Conservation (phyloP, 2,797 vertebrate genomes). For the Lepus oiostolus region DNA sequence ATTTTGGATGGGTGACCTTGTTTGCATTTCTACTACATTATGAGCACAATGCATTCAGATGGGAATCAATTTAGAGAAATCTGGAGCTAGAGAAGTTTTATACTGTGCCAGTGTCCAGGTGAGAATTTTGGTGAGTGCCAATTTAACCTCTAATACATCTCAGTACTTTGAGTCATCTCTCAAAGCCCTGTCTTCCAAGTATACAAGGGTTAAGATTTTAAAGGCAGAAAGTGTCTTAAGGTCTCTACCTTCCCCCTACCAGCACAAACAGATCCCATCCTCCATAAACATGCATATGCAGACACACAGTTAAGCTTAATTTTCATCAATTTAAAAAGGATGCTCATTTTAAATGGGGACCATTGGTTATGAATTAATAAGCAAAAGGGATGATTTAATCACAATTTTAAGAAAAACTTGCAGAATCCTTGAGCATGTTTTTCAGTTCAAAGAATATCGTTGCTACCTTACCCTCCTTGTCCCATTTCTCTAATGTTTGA, state of each 20-base stretch:
- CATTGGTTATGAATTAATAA: background rate
- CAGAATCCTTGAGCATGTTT: background rate
- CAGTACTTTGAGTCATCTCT: background rate
- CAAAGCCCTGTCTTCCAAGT: background rate
- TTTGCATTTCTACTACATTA: background rate
- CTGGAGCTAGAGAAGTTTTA: background rate
- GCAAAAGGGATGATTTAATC: background rate
- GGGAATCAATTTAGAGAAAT: background rate
- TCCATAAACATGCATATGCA: accelerated
- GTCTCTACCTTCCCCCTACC: background rate
- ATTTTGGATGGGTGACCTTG: background rate
- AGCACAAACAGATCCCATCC: background rate
- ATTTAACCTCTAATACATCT: background rate
- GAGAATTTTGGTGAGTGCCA: background rate
- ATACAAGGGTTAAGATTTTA: background rate
- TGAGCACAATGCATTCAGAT: background rate
- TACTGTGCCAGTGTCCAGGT: background rate
- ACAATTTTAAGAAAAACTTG: conserved; percentile 9
- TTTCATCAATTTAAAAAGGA: background rate
- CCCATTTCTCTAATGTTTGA: background rate
- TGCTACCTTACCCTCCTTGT: background rate
- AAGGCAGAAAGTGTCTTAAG: background rate
- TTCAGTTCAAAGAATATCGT: background rate
- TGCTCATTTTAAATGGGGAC: background rate
- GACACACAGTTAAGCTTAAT: background rate